Conservation (phyloP, 2,888 invertebrate genomes). For the Drosophila stalkeri region DNA sequence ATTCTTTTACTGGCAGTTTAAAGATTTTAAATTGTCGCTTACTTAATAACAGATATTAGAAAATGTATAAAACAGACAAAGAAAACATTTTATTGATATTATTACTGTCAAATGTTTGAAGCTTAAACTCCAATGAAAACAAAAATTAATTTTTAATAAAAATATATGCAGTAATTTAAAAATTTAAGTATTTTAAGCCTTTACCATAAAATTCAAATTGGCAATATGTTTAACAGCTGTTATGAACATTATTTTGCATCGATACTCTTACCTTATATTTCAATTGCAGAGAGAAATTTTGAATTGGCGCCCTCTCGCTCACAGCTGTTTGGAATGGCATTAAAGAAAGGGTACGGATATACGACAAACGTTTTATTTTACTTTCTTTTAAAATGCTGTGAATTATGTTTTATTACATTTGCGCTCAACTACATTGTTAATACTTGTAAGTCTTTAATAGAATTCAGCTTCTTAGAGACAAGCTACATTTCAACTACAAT, state of each 20-base stretch:
- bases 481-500: conserved; percentile 1
- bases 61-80: background rate
- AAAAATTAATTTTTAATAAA: no score
- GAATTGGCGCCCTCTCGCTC: background rate
- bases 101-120: background rate
- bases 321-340: background rate
- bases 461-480: background rate
- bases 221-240: background rate
- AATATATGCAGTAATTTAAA: background rate
- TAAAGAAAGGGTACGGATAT: background rate
- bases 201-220: background rate
- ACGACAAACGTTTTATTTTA: background rate
- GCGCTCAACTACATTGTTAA: background rate
- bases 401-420: background rate
- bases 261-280: background rate
- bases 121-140: no score
- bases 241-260: background rate
- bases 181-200: background rate
- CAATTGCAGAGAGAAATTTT: background rate
- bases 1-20: background rate
- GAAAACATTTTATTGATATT: background rate
- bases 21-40: background rate
- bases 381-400: background rate
- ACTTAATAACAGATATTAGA: background rate
- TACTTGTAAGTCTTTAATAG: background rate